Evolutionary conservation across 2,113 vertebrate species (phyloP).

Genomic region (Nansenia antarctica): DNA sequence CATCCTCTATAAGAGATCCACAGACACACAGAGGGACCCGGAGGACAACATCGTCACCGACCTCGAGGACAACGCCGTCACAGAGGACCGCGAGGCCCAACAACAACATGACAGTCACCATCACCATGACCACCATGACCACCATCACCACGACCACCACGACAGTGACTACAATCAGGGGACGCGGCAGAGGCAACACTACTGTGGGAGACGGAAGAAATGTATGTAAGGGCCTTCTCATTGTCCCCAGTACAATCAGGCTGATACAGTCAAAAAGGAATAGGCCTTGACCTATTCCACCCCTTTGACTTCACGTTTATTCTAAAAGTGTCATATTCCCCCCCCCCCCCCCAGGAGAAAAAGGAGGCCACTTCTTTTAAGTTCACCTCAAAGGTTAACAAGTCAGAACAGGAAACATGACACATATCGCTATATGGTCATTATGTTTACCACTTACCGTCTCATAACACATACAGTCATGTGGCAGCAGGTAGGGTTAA

Average conservation of each 20-base stretch:
- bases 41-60: not conserved
- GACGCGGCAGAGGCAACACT: slow-evolving; percentile 77
- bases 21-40: not conserved
- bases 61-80: not conserved
- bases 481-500: not conserved
- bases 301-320: too few species aligned
- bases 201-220: slow-evolving; percentile 92
- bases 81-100: slow-evolving; percentile 11
- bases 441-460: too few species aligned
- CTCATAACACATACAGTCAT: not conserved
- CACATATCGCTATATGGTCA: not conserved
- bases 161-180: slow-evolving; percentile 41
- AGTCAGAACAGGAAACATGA: not conserved
- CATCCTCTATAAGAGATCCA: slow-evolving; percentile 78
- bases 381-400: not conserved
- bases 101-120: slow-evolving; percentile 9
- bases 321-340: too few species aligned
- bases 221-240: slow-evolving; percentile 84
- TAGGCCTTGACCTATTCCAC: too few species aligned
- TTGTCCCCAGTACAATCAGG: too few species aligned
- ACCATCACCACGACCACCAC: slow-evolving; percentile 10
- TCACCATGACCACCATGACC: slow-evolving; percentile 16
- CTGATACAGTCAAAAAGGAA: too few species aligned
- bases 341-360: not conserved
- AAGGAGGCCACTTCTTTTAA: not conserved